Base-by-base conservation (phyloP, 2,797 vertebrate species). In the Cossypha caffra region DNA sequence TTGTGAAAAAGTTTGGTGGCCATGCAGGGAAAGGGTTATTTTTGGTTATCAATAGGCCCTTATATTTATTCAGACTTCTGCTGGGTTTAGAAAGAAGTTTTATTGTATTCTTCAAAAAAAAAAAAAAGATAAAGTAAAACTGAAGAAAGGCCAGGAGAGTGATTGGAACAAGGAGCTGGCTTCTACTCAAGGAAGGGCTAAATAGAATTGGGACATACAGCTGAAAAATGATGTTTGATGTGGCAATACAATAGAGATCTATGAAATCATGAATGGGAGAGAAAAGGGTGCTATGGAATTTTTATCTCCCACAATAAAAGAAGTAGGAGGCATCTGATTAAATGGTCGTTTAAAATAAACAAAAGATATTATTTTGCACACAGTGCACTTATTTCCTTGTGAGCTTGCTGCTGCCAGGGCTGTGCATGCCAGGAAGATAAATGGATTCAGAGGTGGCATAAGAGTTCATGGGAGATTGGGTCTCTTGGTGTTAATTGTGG, bases 281-380 rank as follows among this genome's bases (percentile, higher is more conserved):
- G 86, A 86, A 94, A 91, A 84, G 48, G 85, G 73, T 67, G 8
- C 85, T 29, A 40, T 84, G 76, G 79, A 88, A 95, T 95, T 95
- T 91, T 95, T 95, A 83, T 95, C 91, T 94, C 69, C 90, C 63
- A 62, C 82, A 86, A 43, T 93, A 69, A 88, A 86, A 86, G 93
- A 78, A 84, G 73, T 83, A 72, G 95, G 90, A 96, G 73, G 83
- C 86, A 78, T 90, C 76, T 86, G 94, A 93, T 95, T 55, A 95
- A 95, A 90, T 73, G 87, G 71, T 76, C 26, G 0, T 88, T 95
- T 97, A 91, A 93, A 95, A 95, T 95, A 96, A 96, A 95, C 94
- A 93, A 90, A 93, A 90, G 69, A 43, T 90, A 86, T 75, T 94
- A 66, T 91, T 96, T 95, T 86, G 86, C 91, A 58, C 69, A 29